These are phyloP conservation scores for Drosophila chauvacae DNA, from an alignment of 1,140 invertebrate genomes.

Conservation along the genomic window DNA sequence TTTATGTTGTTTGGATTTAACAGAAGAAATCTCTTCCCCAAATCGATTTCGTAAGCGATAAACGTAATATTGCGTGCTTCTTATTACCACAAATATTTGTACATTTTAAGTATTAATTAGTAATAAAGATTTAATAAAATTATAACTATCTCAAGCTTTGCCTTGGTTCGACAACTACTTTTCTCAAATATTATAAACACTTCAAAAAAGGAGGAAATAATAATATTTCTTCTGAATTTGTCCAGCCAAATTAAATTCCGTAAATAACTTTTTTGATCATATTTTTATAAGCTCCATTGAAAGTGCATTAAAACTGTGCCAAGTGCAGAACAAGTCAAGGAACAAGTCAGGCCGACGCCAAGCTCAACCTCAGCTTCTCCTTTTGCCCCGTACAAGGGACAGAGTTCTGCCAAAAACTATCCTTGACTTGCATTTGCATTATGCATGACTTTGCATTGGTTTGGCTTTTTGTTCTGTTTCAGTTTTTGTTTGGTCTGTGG, in stretches of 20 bases:
- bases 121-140: neutral
- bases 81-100: neutral
- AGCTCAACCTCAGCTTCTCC: conserved; percentile 16
- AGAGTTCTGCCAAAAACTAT: conserved; percentile 55
- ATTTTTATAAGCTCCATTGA: conserved; percentile 13
- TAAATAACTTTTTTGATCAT: neutral
- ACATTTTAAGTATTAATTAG: neutral
- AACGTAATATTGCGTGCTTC: neutral
- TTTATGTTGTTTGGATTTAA: conserved; percentile 1
- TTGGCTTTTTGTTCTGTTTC: conserved; percentile 22
- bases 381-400: neutral
- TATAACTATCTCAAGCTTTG: neutral
- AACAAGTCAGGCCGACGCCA: conserved; percentile 47
- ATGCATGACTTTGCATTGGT: conserved; percentile 64
- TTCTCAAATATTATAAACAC: neutral
- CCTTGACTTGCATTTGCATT: conserved; percentile 74
- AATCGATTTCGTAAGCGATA: neutral
- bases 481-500: conserved; percentile 24
- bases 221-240: neutral
- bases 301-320: conserved; percentile 47
- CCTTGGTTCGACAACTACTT: neutral
- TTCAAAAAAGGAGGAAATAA: no score
- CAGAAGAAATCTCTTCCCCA: neutral
- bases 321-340: conserved; percentile 16
- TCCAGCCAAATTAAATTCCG: no score